A percentile compares a stretch with the other conserved stretches of the same genome.
Evolutionary conservation across 2,797 vertebrate genomes (phyloP).

Genomic region (Anomalospiza imberbis): DNA sequence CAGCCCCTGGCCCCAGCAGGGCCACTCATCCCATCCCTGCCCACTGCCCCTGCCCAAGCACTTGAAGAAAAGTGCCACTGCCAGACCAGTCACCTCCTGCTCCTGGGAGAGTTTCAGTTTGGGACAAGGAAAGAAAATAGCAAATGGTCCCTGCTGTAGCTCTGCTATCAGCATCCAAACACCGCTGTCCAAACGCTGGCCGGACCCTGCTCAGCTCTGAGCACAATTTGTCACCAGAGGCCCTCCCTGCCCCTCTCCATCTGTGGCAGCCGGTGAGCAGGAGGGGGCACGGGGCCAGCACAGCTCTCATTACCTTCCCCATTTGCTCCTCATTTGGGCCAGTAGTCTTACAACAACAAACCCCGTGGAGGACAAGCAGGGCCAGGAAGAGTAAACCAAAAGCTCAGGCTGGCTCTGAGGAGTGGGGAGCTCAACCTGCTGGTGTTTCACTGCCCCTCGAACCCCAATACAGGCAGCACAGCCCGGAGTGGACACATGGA

Average conservation of each 20-base stretch:
- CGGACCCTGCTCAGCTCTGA: not conserved
- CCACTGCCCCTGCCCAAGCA: fast-evolving
- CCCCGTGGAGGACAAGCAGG: not conserved
- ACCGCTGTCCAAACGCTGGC: not conserved
- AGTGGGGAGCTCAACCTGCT: not conserved
- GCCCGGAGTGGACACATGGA: not conserved
- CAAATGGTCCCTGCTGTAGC: slow-evolving; percentile 60
- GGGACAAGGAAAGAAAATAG: slow-evolving; percentile 57
- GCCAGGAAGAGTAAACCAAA: not conserved
- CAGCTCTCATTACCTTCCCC: slow-evolving; percentile 51
- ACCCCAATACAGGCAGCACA: not conserved
- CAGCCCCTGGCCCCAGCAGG: not conserved
- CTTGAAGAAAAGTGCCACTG: not conserved
- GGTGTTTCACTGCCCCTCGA: not conserved
- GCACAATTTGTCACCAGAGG: slow-evolving; percentile 61
- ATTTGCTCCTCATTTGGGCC: slow-evolving; percentile 74
- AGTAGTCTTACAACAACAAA: slow-evolving; percentile 69
- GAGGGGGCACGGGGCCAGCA: slow-evolving; percentile 20
- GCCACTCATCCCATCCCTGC: fast-evolving
- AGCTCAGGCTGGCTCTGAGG: not conserved
- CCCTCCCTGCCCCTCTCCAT: slow-evolving; percentile 30
- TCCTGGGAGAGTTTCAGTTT: not conserved
- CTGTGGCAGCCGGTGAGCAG: not conserved
- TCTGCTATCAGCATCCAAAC: slow-evolving; percentile 57
- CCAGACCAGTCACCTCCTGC: not conserved